Base-by-base conservation (phyloP, 2,797 vertebrate genomes). In the Pseudomugil tenellus region DNA sequence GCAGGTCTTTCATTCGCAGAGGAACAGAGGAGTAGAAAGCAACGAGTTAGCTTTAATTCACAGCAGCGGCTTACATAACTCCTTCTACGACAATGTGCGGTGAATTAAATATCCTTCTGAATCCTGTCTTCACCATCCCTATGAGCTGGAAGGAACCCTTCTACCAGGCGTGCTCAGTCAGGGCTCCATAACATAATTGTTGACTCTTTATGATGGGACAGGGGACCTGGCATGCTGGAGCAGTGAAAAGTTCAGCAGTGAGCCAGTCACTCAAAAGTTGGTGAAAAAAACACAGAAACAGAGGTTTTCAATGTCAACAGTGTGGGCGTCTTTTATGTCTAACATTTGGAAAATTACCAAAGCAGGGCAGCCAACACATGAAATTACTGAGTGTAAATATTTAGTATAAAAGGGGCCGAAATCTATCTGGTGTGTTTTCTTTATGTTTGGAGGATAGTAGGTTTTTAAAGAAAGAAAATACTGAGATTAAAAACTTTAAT, bases 181-280 rank as follows among this genome's bases (percentile, higher is more conserved):
- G n/a, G n/a, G n/a, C n/a, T n/a, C n/a, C n/a, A n/a, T 70, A 67
- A 70, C 80, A 83, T 74, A 70, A 48, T 53, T 41, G 76, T 17
- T 79, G 71, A 70, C 54, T 52, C 67, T 84, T 90, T 74, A 87
- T 80, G 83, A 80, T 69, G 80, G 67, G 76, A 71, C 80, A 85
- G 79, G 80, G 83, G 70, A 76, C 34, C 55, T 43, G 68, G 66
- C 74, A 63, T 60, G 66, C 77, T 59, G 61, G 56, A n/a, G 56
- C 70, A 74, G 57, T 79, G 48, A 64, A 43, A 75, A 41, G 49
- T 67, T 64, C 68, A 72, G 77, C 12, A 63, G 77, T 41, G 59
- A 79, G 68, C 65, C 53, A 58, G 25, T 54, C 64, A 23, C 70
- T 77, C 66, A 81, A 85, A 86, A 90, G 72, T 48, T 69, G n/a